Percentiles rank a stretch among this genome's conserved stretches.
phyloP scores from a whole-genome alignment of 2,113 vertebrate genomes.

The Macrotis lagotis region DNA sequence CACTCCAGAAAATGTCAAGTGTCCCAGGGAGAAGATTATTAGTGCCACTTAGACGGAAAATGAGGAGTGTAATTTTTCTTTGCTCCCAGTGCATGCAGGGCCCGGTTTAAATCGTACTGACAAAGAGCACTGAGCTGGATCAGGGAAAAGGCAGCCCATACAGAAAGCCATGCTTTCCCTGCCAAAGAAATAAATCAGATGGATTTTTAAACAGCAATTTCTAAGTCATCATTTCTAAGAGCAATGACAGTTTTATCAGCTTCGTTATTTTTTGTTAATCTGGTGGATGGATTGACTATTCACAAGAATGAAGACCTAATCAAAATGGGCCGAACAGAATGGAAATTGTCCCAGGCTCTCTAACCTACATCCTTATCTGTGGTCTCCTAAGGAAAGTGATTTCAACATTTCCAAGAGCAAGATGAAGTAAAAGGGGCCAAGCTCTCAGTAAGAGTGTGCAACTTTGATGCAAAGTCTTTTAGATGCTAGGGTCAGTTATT shows the following conservation, averaged over 20 bases:
- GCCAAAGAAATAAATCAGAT: background rate
- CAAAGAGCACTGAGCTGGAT: background rate
- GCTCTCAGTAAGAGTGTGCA: background rate
- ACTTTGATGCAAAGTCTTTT: background rate
- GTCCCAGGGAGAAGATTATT: background rate
- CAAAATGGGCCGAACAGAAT: background rate
- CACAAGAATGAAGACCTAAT: background rate
- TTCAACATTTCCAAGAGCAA: background rate
- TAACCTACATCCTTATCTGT: background rate
- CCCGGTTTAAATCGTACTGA: background rate
- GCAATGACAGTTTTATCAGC: background rate
- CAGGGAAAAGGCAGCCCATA: background rate
- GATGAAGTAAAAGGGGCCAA: background rate
- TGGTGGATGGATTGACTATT: background rate
- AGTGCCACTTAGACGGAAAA: background rate
- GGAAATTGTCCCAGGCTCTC: background rate
- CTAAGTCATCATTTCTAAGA: background rate
- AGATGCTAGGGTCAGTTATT: background rate
- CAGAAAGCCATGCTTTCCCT: background rate
- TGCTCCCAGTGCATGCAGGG: background rate
- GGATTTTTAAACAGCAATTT: background rate
- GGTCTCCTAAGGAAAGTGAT: background rate
- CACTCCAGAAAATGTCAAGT: constrained; percentile 1
- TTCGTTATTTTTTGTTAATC: background rate
- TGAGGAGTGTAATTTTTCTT: background rate